phyloP scores from a whole-genome alignment of 2,888 invertebrate genomes.

The Rhagonycha fulva region DNA sequence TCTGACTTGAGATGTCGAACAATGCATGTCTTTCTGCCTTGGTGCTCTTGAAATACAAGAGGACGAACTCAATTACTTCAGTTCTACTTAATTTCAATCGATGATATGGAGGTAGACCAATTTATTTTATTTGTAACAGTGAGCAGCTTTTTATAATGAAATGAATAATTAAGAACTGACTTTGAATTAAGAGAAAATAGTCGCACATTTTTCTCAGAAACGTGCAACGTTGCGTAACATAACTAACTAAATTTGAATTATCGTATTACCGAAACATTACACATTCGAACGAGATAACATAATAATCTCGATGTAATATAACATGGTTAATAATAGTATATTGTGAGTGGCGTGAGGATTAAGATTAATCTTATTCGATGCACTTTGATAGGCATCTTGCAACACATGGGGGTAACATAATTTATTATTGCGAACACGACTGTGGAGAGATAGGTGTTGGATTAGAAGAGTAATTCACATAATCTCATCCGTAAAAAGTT shows the following conservation, averaged over 20 bases:
- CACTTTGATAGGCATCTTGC: background rate
- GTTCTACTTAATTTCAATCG: conserved; percentile 3
- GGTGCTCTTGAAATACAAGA: conserved; percentile 32
- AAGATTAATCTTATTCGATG: background rate
- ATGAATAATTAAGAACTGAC: no score
- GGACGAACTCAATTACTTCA: conserved; percentile 9
- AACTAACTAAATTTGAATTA: background rate
- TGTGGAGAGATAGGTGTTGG: background rate
- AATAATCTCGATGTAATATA: background rate
- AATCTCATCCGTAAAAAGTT: background rate
- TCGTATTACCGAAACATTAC: background rate
- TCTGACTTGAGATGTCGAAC: conserved; percentile 38
- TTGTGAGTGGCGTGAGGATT: background rate
- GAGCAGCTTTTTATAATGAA: background rate
- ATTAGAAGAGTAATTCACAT: background rate
- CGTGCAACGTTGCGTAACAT: no score
- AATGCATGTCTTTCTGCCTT: conserved; percentile 41
- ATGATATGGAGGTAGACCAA: background rate
- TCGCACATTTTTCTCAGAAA: no score
- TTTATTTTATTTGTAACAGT: background rate
- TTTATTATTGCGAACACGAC: background rate
- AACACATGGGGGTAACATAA: background rate
- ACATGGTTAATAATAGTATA: background rate
- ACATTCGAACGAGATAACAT: background rate
- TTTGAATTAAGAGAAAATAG: no score